Evolutionary conservation across 1,140 invertebrate genomes (phyloP), one percentile per base, ranked within the genome.

Genomic region (Diorhabda sublineata): DNA sequence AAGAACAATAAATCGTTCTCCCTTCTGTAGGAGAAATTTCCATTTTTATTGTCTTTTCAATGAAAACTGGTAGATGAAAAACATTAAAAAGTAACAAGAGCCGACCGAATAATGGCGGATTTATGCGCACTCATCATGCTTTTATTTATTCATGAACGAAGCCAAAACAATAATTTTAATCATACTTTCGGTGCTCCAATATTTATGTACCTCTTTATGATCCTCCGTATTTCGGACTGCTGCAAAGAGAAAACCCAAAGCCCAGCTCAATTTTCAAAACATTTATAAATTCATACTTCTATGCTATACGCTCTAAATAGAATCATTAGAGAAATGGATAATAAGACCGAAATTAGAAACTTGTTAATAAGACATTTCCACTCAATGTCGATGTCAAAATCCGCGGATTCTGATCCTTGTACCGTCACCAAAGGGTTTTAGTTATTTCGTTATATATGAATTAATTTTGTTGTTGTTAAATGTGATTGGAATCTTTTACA

Each of bases 1-100:
- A 26, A 26, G 26, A 26, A 26, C 26, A 26, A 26, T 26, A 26
- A 26, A 26, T 26, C 26, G 26, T 58, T 45, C 11, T 45, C 11
- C 58, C 57, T 66, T 56, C 58, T 66, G 64, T 66, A 58, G 58
- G 64, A 45, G 11, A 43, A 66, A 66, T 66, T 66, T 66, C 45
- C 64, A 66, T 67, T 67, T 67, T 67, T 67, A 60, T 67, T 67
- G 65, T 67, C 43, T 67, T 67, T 67, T 67, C 60, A 67, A 67
- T 67, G 65, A 45, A 67, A 67, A 64, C 45, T 56, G 47, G 52
- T 67, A 67, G 60, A 67, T 67, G 58, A 45, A 59, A 67, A 67
- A n/a, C 57, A 66, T 66, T 66, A 58, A 66, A 67, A 65, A 65
- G 42, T 57, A 65, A 65, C 64, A 58, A 42, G 47, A 6, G 8